Base-by-base conservation (phyloP, 2,888 invertebrate genomes). In the Scaptomyza cyrtandrae region DNA sequence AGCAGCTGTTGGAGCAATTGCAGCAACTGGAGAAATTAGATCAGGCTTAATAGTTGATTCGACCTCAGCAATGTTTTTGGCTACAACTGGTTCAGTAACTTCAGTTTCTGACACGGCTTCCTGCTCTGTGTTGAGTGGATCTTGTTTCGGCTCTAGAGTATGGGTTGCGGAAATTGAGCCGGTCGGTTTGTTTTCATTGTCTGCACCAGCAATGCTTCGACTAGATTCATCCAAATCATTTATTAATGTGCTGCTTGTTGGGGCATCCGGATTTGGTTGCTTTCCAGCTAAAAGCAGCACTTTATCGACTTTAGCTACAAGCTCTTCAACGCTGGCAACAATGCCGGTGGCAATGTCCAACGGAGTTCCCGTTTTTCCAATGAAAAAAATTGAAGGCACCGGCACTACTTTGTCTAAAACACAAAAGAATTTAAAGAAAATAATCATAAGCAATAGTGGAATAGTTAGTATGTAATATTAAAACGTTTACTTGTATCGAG, bases 351-450 rank as follows among this genome's bases (percentile, higher is more conserved):
- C 94, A 56, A 98, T 95, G 90, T 97, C 97, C 56, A 98, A 87
- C 0, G 98, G 96, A 0, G 94, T 93, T 0, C 98, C 98, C 88
- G 95, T 95, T 58, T 95, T 93, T 0, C 96, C 97, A 90, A 98
- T 98, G 89, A 98, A 97, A 93, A 96, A 98, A 55, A 97, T 92
- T 0, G 97, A 97, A 1, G 98, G 98, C 6, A 96, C 94, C 0
- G 95, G 95, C 13, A 95, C 95, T 78, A 95, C 93, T 91, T 95
- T 95, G 91, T 96, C 96, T 96, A 41, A 16, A 14, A n/a, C 0
- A 35, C 1, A 5, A 13, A 35, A n/a, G 4, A 11, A 14, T 6
- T 6, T 37, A 6, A 37, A 6, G n/a, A 7, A 14, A 2, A 39
- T 6, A 39, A 14, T 14, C 24, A 24, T 3, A 24, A 24, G 3